Evolutionary conservation across 64 coral and sea anemone species (phyloP).

Genomic region (Porites australiensis): DNA sequence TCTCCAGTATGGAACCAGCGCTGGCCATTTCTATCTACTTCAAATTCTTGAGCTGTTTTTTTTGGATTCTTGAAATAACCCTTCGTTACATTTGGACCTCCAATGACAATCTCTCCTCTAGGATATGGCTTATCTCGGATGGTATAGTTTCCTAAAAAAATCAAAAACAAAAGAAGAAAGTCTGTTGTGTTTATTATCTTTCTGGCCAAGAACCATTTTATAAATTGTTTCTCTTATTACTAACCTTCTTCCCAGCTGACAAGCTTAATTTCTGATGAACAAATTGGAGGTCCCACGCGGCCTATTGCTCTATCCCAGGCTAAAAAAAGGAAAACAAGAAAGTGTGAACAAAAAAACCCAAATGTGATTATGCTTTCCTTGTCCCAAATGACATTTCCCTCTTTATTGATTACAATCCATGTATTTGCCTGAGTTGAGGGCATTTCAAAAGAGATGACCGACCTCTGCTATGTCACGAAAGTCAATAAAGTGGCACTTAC

Average conservation of each 20-base stretch:
- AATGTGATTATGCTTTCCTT: not conserved
- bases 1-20: slow-evolving; percentile 99
- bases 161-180: not conserved
- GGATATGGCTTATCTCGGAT: slow-evolving; percentile 90
- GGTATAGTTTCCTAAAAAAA: slow-evolving; percentile 85
- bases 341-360: not conserved
- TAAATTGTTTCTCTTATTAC: not conserved
- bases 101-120: slow-evolving; percentile 91
- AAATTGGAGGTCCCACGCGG: slow-evolving; percentile 91
- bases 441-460: too few relatives aligned
- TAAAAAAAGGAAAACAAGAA: slow-evolving; percentile 4
- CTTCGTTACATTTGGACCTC: slow-evolving; percentile 72
- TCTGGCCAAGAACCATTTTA: too few relatives aligned
- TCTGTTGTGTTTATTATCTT: not conserved
- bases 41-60: slow-evolving; percentile 88
- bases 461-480: too few relatives aligned
- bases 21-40: slow-evolving; percentile 93
- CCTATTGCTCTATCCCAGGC: slow-evolving; percentile 86
- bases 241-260: slow-evolving; percentile 97
- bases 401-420: too few relatives aligned
- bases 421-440: too few relatives aligned
- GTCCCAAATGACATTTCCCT: too few relatives aligned
- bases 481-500: too few relatives aligned
- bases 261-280: slow-evolving; percentile 86
- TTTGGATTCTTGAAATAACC: slow-evolving; percentile 93